Conservation (phyloP, 2,888 invertebrate species). For the Lamellibrachia columna region DNA sequence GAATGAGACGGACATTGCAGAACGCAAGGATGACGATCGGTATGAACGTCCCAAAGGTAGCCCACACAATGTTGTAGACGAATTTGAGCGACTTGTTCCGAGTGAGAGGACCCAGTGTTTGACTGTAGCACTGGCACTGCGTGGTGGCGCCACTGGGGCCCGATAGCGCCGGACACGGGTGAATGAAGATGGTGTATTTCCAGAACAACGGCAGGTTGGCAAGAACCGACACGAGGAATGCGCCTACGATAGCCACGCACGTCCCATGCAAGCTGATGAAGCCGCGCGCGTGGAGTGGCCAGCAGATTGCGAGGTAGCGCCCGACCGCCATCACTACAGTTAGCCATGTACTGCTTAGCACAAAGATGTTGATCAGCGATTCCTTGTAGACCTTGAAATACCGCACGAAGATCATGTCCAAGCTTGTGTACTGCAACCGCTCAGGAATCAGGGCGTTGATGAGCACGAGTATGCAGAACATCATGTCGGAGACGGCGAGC, state of each 20-base stretch:
- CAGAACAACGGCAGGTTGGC: conserved; percentile 73
- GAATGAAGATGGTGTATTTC: conserved; percentile 43
- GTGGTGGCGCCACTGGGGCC: not conserved
- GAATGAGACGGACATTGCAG: conserved; percentile 59
- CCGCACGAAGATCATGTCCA: conserved; percentile 46
- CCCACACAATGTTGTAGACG: conserved; percentile 54
- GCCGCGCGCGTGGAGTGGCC: conserved; percentile 76
- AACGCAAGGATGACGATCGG: conserved; percentile 57
- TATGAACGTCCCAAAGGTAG: conserved; percentile 54
- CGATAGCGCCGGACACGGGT: conserved; percentile 27
- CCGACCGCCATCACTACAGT: conserved; percentile 78
- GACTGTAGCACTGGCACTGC: conserved; percentile 32
- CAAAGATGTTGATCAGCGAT: conserved; percentile 67
- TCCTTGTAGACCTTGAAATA: conserved; percentile 55
- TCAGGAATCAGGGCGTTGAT: conserved; percentile 44
- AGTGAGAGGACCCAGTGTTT: conserved; percentile 24
- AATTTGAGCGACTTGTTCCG: conserved; percentile 43
- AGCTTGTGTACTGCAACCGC: conserved; percentile 71
- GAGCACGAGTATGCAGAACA: conserved; percentile 63
- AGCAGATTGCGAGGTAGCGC: conserved; percentile 79
- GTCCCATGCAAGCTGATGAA: conserved; percentile 72
- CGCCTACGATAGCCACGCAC: conserved; percentile 73
- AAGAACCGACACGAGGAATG: conserved; percentile 74
- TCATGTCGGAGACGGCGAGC: conserved; percentile 79
- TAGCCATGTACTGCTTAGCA: conserved; percentile 80